Evolutionary conservation across 2,113 vertebrate species (phyloP), one percentile per base, ranked within the genome.

Genomic region (Erpornis zantholeuca): DNA sequence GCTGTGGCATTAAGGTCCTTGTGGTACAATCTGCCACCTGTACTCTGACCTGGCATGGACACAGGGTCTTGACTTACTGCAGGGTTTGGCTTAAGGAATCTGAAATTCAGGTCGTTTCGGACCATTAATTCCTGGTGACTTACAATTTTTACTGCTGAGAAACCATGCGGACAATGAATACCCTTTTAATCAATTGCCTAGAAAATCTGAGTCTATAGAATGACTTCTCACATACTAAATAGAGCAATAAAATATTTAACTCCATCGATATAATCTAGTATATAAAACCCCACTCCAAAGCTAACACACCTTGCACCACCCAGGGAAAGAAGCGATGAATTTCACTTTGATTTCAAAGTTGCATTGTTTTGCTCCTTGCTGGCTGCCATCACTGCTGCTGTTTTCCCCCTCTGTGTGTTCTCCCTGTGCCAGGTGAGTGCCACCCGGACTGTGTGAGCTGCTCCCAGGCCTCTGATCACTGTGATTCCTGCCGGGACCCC

Each of bases 371-470:
- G 18, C 36, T 21, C 73, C 53, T 71, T 57, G 47, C 70, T 49
- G 60, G 2, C 6, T 31, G 47, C 54, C 76, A 83, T 1, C 33
- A 0, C 47, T n/a, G 70, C n/a, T 29, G 72, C 16, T 23, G 65
- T 57, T 31, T 63, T 9, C 16, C 33, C 53, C 33, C 78, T 57
- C 76, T 53, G 21, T 84, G 87, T 94, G 86, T 90, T 66, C 27
- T 45, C 59, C 79, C 75, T 9, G 44, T 79, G 86, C 36, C 82
- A 98, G 99, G 95, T 52, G 96, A 49, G 66, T 99, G 99, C 94
- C 97, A 98, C 86, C 82, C 97, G 2, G 98, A 98, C 92, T 99
- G 99, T 54, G 76, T 98, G 97, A 98, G 97, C 81, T 99, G 99
- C 92, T 98, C 98, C 15, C 96, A 57, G 53, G 97, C 96, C 49